phyloP scores from a whole-genome alignment of 2,888 invertebrate species.

The Chloroclysta siterata region DNA sequence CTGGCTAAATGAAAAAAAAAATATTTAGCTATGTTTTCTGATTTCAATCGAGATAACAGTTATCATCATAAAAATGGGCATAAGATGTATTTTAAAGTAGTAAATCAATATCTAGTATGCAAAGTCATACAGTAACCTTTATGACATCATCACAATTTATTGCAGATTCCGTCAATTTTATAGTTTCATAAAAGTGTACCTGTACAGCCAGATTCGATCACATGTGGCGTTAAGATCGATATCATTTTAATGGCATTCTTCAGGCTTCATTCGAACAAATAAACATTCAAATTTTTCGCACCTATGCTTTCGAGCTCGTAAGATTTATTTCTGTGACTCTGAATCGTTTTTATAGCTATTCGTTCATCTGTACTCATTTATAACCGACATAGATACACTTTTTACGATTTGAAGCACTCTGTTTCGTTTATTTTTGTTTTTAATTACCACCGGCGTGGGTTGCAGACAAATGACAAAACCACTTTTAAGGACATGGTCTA shows the following conservation, averaged over 20 bases:
- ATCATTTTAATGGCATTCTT: slow-evolving; percentile 72
- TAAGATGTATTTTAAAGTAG: slow-evolving; percentile 16
- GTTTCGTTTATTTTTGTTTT: slow-evolving; percentile 86
- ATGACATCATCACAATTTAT: slow-evolving; percentile 70
- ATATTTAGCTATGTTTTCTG: no score
- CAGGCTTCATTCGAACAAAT: slow-evolving; percentile 44
- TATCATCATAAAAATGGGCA: no score
- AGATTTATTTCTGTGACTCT: slow-evolving; percentile 82
- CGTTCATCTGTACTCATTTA: slow-evolving; percentile 83
- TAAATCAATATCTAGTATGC: slow-evolving; percentile 57
- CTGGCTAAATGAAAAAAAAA: no score
- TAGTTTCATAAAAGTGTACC: slow-evolving; percentile 62
- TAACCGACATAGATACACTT: slow-evolving; percentile 82
- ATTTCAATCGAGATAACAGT: no score
- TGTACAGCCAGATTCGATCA: slow-evolving; percentile 57
- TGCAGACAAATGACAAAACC: slow-evolving; percentile 77
- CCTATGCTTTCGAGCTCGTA: slow-evolving; percentile 74
- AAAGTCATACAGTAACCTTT: slow-evolving; percentile 56
- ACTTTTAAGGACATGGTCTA: slow-evolving; percentile 35
- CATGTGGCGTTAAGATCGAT: slow-evolving; percentile 65
- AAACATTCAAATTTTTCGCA: slow-evolving; percentile 64
- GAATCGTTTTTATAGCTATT: slow-evolving; percentile 81
- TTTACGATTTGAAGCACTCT: slow-evolving; percentile 82
- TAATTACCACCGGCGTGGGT: slow-evolving; percentile 83
- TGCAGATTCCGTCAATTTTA: slow-evolving; percentile 69